phyloP scores from a whole-genome alignment of 2,888 invertebrate genomes.

The Perithous albicinctus region DNA sequence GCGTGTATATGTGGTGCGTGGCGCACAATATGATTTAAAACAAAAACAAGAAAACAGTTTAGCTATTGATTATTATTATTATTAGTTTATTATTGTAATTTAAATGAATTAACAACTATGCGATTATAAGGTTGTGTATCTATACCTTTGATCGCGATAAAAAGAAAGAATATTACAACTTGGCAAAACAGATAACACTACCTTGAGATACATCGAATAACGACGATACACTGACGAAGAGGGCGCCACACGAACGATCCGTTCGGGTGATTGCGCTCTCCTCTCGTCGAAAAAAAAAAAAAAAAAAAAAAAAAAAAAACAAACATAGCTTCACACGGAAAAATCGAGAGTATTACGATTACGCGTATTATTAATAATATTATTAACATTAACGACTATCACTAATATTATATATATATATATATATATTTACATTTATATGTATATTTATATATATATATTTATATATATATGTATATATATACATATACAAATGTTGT shows the following conservation, averaged over 20 bases:
- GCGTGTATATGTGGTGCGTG: slow-evolving; percentile 46
- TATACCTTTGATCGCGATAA: not conserved
- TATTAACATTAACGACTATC: slow-evolving; percentile 66
- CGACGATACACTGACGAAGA: slow-evolving; percentile 32
- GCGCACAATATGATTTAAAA: slow-evolving; percentile 57
- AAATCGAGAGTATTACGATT: slow-evolving; percentile 67
- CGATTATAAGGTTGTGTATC: slow-evolving; percentile 10
- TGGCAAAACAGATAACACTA: slow-evolving; percentile 13
- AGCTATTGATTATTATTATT: slow-evolving; percentile 59
- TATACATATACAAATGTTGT: slow-evolving; percentile 52
- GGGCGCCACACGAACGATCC: slow-evolving; percentile 25
- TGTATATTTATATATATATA: not conserved
- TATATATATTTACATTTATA: slow-evolving; percentile 3
- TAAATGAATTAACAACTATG: slow-evolving; percentile 36
- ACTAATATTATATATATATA: slow-evolving; percentile 29
- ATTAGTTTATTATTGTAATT: slow-evolving; percentile 52
- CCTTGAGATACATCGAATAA: not conserved
- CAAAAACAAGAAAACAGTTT: slow-evolving; percentile 35
- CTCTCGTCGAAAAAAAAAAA: no score
- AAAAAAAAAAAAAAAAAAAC: no score
- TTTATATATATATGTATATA: slow-evolving; percentile 12
- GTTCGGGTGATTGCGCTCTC: slow-evolving; percentile 5
- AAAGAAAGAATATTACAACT: not conserved
- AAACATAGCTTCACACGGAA: slow-evolving; percentile 57
- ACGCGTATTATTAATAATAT: slow-evolving; percentile 69